Percentiles rank a stretch among this genome's conserved stretches.
Conservation (phyloP, 53 echinoderm and acorn worm species). For the Temnopleurus reevesii region DNA sequence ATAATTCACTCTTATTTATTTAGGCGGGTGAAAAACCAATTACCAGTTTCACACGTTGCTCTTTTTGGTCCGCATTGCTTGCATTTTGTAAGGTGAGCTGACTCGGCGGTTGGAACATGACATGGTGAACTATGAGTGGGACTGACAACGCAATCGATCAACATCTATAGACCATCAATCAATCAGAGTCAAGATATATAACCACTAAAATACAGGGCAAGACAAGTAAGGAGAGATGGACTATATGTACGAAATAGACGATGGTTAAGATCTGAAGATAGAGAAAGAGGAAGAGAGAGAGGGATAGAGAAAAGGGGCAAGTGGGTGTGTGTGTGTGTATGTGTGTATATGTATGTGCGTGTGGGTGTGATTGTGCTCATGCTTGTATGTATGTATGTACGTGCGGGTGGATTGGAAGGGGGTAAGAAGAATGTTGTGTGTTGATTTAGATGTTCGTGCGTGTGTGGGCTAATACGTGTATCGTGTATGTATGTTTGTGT, state of each 20-base stretch:
- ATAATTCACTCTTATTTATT: constrained; percentile 82
- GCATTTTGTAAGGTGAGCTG: constrained; percentile 64
- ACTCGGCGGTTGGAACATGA: constrained; percentile 48
- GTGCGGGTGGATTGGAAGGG: too few species aligned
- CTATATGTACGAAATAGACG: background rate
- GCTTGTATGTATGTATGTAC: too few species aligned
- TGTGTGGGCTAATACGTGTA: too few species aligned
- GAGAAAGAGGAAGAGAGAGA: background rate
- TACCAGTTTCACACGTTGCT: constrained; percentile 81
- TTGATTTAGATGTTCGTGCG: too few species aligned
- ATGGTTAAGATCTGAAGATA: background rate
- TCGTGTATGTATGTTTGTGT: too few species aligned
- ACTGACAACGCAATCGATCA: constrained; percentile 71
- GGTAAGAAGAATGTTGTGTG: too few species aligned
- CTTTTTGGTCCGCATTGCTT: background rate
- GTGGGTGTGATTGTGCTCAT: too few species aligned
- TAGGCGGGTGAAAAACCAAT: constrained; percentile 88
- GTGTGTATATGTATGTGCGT: too few species aligned
- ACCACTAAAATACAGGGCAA: background rate
- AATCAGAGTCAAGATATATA: background rate
- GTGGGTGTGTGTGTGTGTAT: background rate
- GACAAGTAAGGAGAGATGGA: background rate
- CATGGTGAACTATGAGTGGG: constrained; percentile 54
- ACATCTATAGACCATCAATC: constrained; percentile 26
- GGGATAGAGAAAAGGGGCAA: background rate